Percentiles rank a stretch among this genome's conserved stretches.
Evolutionary conservation across 2,113 vertebrate genomes (phyloP).

Genomic region (Esox niger): DNA sequence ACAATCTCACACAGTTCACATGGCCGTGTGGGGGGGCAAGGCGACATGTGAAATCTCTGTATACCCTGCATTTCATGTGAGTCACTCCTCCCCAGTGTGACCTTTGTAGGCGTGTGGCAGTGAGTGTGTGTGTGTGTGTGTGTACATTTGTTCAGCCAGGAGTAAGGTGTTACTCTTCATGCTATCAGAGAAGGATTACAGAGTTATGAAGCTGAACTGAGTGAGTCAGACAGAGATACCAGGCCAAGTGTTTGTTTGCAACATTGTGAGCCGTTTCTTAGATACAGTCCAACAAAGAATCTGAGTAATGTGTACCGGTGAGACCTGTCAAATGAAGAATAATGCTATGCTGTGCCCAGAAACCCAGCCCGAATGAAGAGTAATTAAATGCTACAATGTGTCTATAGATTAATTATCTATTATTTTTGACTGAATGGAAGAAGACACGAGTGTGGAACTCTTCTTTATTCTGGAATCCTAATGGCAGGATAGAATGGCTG

Average conservation of each 20-base stretch:
- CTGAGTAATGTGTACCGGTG: neutral
- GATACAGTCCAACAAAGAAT: neutral
- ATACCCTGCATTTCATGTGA: slow-evolving; percentile 42
- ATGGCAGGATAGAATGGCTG: slow-evolving; percentile 75
- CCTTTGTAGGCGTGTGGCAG: neutral
- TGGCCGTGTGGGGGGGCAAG: slow-evolving; percentile 13
- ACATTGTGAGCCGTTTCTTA: neutral
- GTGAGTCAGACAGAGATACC: neutral
- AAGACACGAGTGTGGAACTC: neutral
- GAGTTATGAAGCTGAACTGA: neutral
- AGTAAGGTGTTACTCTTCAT: no score
- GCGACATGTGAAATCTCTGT: slow-evolving; percentile 39
- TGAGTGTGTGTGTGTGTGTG: neutral
- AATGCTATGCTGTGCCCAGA: neutral
- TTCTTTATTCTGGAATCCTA: slow-evolving; percentile 63
- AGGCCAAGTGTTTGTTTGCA: neutral
- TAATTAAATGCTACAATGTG: neutral
- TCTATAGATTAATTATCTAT: neutral
- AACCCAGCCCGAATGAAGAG: neutral
- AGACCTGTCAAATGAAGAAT: neutral
- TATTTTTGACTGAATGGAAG: neutral
- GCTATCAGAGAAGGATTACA: no score
- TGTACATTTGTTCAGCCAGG: neutral
- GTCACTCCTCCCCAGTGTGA: slow-evolving; percentile 33
- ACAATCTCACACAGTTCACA: slow-evolving; percentile 16